Conservation (phyloP, 2,113 vertebrate genomes). For the Neoarius graeffei region DNA sequence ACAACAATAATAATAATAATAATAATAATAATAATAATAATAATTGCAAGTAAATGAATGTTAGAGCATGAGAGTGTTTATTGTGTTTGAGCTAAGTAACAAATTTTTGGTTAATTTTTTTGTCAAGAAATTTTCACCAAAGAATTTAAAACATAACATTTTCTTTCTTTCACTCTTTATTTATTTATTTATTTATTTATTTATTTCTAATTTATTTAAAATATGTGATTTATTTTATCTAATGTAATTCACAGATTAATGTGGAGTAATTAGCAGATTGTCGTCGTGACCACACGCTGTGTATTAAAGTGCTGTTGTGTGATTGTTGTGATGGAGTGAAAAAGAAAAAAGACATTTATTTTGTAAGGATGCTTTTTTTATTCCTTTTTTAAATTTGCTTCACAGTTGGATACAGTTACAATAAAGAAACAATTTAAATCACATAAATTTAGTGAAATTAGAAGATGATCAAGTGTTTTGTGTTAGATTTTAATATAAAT, state of each 20-base stretch:
- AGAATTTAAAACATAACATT: neutral
- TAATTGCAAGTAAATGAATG: neutral
- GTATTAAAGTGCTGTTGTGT: neutral
- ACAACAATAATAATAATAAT: neutral
- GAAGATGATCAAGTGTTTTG: neutral
- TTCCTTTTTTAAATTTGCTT: neutral
- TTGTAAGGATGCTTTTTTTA: neutral
- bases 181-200: neutral
- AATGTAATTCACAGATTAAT: neutral
- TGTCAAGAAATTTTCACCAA: neutral
- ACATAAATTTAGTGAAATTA: neutral
- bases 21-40: neutral
- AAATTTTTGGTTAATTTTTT: neutral
- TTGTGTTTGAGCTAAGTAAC: neutral
- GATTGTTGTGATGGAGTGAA: constrained; percentile 34
- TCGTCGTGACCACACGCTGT: neutral
- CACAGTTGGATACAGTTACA: neutral
- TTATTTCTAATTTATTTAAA: neutral
- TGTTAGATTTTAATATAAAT: neutral
- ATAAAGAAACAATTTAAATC: neutral
- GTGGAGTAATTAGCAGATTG: neutral
- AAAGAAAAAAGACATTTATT: constrained; percentile 2
- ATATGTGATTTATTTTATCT: neutral
- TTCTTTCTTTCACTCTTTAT: neutral
- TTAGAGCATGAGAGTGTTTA: neutral